These are phyloP conservation scores for Dryocosmus kuriphilus DNA, from an alignment of 2,888 invertebrate species.

Conservation along the genomic window DNA sequence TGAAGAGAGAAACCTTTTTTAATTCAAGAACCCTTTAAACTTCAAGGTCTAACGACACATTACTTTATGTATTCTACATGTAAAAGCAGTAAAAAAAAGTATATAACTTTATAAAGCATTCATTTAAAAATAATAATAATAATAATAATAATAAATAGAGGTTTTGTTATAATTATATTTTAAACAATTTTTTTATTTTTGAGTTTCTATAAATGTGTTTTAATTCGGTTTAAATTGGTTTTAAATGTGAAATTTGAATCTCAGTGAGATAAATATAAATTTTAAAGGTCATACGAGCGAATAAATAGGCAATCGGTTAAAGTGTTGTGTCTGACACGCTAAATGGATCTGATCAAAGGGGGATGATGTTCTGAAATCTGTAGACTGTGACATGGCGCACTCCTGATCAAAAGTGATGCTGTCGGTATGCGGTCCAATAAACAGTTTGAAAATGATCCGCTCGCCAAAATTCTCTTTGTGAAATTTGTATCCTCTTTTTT, in stretches of 20 bases:
- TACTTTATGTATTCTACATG: no score
- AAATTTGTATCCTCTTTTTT: slow-evolving; percentile 5
- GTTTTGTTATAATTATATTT: no score
- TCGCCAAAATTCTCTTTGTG: slow-evolving; percentile 19
- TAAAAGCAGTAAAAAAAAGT: no score
- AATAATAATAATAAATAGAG: no score
- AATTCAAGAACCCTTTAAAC: not conserved
- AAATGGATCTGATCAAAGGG: slow-evolving; percentile 2
- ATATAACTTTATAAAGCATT: no score
- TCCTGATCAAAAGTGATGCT: slow-evolving; percentile 30
- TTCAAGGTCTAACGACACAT: not conserved
- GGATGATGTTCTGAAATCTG: slow-evolving; percentile 34
- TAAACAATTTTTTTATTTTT: no score
- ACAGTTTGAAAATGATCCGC: slow-evolving; percentile 17
- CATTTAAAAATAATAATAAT: no score
- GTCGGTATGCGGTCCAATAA: slow-evolving; percentile 8
- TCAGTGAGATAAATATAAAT: not conserved
- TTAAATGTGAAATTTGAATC: not conserved
- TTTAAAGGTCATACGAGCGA: not conserved
- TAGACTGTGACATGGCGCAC: slow-evolving; percentile 16
- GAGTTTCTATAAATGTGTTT: no score
- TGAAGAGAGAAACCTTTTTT: not conserved
- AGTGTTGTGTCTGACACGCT: slow-evolving; percentile 14
- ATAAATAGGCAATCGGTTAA: slow-evolving; percentile 5
- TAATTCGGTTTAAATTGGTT: not conserved